A percentile compares a stretch with the other conserved stretches of the same genome.
Evolutionary conservation across 1,140 invertebrate genomes (phyloP).

Genomic region (Caerostris darwini): DNA sequence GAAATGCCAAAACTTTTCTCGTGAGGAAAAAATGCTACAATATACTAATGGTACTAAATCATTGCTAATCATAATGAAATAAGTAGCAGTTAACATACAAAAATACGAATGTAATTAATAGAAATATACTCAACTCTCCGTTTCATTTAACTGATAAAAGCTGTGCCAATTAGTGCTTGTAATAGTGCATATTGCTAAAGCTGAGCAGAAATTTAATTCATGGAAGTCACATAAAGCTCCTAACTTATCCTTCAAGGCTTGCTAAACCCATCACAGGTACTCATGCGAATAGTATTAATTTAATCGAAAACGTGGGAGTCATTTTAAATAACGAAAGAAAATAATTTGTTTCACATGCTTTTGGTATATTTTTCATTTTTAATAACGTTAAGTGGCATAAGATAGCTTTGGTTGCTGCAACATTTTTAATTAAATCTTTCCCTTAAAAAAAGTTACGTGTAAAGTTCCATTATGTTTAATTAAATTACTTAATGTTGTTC

Average conservation of each 20-base stretch:
- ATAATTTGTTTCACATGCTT: background rate
- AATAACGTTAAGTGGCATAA: background rate
- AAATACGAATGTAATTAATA: too few species aligned
- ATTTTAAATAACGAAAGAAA: background rate
- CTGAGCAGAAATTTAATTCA: background rate
- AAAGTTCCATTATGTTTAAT: too few species aligned
- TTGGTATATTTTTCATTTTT: background rate
- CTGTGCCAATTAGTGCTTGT: too few species aligned
- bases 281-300: background rate
- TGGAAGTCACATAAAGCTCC: background rate
- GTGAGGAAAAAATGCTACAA: too few species aligned
- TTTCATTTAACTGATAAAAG: too few species aligned
- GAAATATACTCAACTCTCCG: too few species aligned
- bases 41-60: too few species aligned
- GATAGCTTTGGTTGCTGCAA: background rate
- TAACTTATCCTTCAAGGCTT: background rate
- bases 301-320: conserved; percentile 47
- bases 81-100: too few species aligned
- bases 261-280: background rate
- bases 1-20: too few species aligned
- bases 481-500: too few species aligned
- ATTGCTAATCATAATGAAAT: too few species aligned
- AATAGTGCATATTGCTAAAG: background rate
- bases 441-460: too few species aligned
- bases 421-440: background rate